phyloP scores from a whole-genome alignment of 1,140 invertebrate species.

The Drosophila kohkoa region DNA sequence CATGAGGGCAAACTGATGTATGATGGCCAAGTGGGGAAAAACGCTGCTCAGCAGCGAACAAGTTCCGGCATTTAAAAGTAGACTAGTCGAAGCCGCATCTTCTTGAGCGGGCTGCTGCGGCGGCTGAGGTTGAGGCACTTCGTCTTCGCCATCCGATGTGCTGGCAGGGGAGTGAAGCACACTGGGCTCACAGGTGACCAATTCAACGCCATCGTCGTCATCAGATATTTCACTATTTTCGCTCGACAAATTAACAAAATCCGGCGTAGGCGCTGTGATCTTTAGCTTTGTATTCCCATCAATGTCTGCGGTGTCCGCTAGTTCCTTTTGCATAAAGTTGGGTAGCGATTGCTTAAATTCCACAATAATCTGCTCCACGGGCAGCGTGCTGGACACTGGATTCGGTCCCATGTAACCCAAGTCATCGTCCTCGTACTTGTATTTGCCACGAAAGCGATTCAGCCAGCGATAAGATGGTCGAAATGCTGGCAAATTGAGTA shows the following conservation, averaged over 20 bases:
- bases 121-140: not conserved
- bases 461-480: constrained; percentile 80
- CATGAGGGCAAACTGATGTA: constrained; percentile 77
- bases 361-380: constrained; percentile 78
- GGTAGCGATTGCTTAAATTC: constrained; percentile 75
- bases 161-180: constrained; percentile 53
- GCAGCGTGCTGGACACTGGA: constrained; percentile 47
- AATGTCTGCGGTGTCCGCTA: constrained; percentile 30
- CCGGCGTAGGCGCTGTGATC: not conserved
- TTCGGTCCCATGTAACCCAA: constrained; percentile 57
- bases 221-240: constrained; percentile 75
- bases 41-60: constrained; percentile 64
- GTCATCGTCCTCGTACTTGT: constrained; percentile 78
- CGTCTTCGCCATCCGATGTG: constrained; percentile 39
- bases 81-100: constrained; percentile 26
- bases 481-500: constrained; percentile 73
- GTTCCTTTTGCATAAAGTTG: constrained; percentile 80
- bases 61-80: constrained; percentile 72
- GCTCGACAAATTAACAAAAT: constrained; percentile 68
- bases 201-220: constrained; percentile 61
- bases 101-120: too few relatives aligned
- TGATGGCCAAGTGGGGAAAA: constrained; percentile 78
- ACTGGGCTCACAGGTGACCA: constrained; percentile 66
- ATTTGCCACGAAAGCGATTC: constrained; percentile 77
- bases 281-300: constrained; percentile 21